These are phyloP conservation scores for Drosophila pachea DNA, from an alignment of 1,140 invertebrate genomes.

Conservation along the genomic window DNA sequence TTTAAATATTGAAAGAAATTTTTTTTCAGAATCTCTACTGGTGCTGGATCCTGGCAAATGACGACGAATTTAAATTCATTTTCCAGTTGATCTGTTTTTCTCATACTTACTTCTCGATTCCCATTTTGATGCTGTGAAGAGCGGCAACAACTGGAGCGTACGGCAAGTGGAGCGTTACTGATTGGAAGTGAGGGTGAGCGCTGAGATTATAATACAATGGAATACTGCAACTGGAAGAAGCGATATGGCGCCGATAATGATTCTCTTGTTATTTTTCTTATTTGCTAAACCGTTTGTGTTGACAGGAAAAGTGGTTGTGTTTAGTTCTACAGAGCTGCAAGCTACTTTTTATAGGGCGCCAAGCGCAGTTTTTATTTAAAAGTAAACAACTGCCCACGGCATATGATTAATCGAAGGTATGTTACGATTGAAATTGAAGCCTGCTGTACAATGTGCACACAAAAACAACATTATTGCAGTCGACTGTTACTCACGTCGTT, in stretches of 20 bases:
- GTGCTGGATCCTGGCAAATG: not conserved
- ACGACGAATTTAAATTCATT: not conserved
- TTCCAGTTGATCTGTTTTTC: not conserved
- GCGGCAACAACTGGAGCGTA: slow-evolving; percentile 49
- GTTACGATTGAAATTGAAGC: slow-evolving; percentile 54
- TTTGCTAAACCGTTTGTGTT: not conserved
- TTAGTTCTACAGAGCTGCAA: slow-evolving; percentile 16
- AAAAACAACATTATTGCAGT: slow-evolving; percentile 23
- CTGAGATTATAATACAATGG: slow-evolving; percentile 34
- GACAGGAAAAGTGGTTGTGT: slow-evolving; percentile 31
- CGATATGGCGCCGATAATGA: slow-evolving; percentile 53
- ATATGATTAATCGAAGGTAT: slow-evolving; percentile 56
- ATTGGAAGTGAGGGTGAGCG: slow-evolving; percentile 8
- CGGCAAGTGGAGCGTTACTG: slow-evolving; percentile 57
- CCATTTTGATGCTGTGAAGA: slow-evolving; percentile 35
- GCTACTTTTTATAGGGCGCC: slow-evolving; percentile 46
- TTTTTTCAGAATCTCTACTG: too few species aligned
- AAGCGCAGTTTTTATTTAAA: slow-evolving; percentile 22
- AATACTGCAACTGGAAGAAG: slow-evolving; percentile 39
- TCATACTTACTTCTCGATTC: slow-evolving; percentile 64
- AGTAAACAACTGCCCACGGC: slow-evolving; percentile 49
- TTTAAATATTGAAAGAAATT: too few species aligned
- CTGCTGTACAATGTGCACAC: slow-evolving; percentile 11
- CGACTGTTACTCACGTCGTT: slow-evolving; percentile 60
- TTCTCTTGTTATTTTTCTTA: slow-evolving; percentile 15